Percentiles rank a stretch among this genome's conserved stretches.
Conservation (phyloP, 2,113 vertebrate species). For the Ivindomyrus marchei region DNA sequence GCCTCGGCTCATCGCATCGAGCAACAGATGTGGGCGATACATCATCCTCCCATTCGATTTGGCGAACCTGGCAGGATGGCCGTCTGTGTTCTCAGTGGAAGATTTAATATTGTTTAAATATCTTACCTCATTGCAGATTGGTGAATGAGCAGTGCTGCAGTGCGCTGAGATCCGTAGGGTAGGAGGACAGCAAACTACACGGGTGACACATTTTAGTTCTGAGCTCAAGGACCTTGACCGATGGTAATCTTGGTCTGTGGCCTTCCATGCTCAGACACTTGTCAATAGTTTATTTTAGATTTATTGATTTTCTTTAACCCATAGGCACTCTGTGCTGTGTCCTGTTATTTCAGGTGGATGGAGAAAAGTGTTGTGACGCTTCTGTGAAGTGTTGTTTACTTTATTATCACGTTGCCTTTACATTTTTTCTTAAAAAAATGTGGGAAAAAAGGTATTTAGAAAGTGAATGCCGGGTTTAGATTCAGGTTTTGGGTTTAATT, state of each 20-base stretch:
- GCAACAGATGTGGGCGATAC: background rate
- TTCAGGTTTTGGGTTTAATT: background rate
- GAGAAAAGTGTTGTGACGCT: background rate
- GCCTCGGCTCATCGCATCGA: background rate
- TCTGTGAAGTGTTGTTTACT: background rate
- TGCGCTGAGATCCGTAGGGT: background rate
- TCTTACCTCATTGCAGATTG: background rate
- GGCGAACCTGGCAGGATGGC: background rate
- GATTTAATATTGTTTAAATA: background rate
- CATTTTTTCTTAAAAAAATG: background rate
- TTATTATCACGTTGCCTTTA: background rate
- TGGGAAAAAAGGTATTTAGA: background rate
- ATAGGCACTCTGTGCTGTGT: background rate
- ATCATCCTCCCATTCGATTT: background rate
- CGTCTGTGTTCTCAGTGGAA: background rate
- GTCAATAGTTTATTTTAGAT: background rate
- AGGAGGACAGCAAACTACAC: background rate
- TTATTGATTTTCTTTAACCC: background rate
- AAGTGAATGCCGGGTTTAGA: background rate
- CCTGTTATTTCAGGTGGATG: background rate
- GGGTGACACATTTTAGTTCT: background rate
- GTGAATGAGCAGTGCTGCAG: background rate
- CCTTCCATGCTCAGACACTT: background rate
- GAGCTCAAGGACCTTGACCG: background rate
- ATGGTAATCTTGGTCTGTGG: background rate